These are phyloP conservation scores for Serinus canaria DNA, from an alignment of 2,113 vertebrate species.

Conservation along the genomic window DNA sequence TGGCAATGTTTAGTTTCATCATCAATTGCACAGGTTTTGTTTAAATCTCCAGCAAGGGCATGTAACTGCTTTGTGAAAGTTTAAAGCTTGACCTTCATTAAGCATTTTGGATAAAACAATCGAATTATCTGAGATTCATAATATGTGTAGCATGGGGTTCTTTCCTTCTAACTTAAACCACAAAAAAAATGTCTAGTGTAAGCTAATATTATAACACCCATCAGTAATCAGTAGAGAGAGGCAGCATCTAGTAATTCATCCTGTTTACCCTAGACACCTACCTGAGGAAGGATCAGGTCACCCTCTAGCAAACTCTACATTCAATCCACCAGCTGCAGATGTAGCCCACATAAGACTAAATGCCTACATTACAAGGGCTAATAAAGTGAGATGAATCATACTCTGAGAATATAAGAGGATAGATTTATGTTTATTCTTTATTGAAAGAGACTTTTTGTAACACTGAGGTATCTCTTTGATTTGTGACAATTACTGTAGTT, in stretches of 20 bases:
- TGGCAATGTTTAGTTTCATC: background rate
- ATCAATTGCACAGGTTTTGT: background rate
- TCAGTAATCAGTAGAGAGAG: background rate
- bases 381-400: slow-evolving; percentile 9
- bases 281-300: slow-evolving; percentile 13
- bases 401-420: background rate
- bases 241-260: background rate
- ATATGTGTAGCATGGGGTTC: rapidly evolving
- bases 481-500: background rate
- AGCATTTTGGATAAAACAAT: background rate
- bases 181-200: background rate
- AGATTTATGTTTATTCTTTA: slow-evolving; percentile 32
- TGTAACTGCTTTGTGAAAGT: background rate
- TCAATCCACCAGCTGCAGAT: background rate
- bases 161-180: background rate
- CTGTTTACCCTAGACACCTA: background rate
- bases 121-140: background rate
- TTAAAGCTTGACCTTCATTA: background rate
- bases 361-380: background rate
- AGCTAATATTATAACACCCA: background rate
- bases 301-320: background rate
- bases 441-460: slow-evolving; percentile 6
- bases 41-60: background rate
- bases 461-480: background rate
- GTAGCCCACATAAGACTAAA: background rate